Evolutionary conservation across 1,140 invertebrate genomes (phyloP), one percentile per base, ranked within the genome.

Genomic region (Drosophila triauraria): DNA sequence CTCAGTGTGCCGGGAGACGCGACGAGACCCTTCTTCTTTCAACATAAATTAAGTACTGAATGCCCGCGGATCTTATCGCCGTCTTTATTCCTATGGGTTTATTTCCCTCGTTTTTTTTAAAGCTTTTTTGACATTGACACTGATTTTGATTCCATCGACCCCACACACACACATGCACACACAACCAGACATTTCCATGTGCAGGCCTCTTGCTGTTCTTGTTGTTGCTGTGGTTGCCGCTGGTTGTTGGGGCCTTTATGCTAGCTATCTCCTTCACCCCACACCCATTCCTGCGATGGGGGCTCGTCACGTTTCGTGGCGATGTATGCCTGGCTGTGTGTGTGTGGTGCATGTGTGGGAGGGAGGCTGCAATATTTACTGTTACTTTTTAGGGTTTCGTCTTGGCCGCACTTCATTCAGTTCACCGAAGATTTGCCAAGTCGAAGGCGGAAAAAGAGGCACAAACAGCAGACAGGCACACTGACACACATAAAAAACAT

Each of bases 401-500:
- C 76, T 78, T 72, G 76, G 75, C 71, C 65, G 76, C 70, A 72
- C 70, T 72, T 72, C 70, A 72, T 72, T 72, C 70, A 72, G 70
- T 60, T 72, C 69, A 40, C 27, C 50, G 30, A 72, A 78, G 75
- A 79, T 78, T 78, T 59, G 71, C 72, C 59, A 48, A 51, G 67
- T 71, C 38, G 25, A 70, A 54, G 63, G 63, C 63, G 42, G 25
- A 64, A 68, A 32, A 32, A 67, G 54, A 65, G 46, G 30, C 38
- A 67, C 20, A 48, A 42, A 27, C 59, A 38, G 75, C 63, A 82
- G 80, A 77, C 83, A 79, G 80, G 72, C 83, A 87, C 78, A 86
- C 83, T 87, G 84, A 87, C 83, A 88, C 79, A 86, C 71, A 82
- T 80, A 64, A 59, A 86, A 75, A 71, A 78, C 76, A 78, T 70